phyloP scores from a whole-genome alignment of 2,113 vertebrate genomes.

The Corvus hawaiiensis region DNA sequence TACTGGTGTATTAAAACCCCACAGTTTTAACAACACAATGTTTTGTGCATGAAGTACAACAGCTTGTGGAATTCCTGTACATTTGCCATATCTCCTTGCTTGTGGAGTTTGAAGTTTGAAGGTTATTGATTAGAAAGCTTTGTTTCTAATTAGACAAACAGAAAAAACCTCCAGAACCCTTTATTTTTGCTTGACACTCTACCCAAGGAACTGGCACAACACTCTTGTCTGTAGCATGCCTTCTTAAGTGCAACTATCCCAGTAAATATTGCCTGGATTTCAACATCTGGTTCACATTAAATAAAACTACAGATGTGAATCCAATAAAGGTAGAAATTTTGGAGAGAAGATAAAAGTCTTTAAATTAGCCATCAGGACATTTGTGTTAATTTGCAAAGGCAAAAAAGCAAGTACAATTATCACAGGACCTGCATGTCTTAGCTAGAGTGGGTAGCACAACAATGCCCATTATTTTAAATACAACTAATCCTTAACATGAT shows the following conservation, averaged over 20 bases:
- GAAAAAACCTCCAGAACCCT: neutral
- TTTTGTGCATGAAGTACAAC: neutral
- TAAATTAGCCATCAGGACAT: conserved; percentile 5
- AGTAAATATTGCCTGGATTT: conserved; percentile 13
- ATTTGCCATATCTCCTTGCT: neutral
- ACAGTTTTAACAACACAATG: neutral
- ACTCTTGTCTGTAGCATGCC: neutral
- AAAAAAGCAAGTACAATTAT: neutral
- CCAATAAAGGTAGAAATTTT: conserved; percentile 24
- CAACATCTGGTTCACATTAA: conserved; percentile 44
- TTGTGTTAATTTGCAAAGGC: conserved; percentile 11
- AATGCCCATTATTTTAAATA: neutral
- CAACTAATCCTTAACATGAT: neutral
- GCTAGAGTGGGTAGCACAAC: neutral
- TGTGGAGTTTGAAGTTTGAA: neutral
- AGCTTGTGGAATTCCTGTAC: neutral
- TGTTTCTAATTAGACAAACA: neutral
- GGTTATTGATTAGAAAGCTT: neutral
- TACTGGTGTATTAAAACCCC: neutral
- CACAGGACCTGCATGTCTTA: neutral
- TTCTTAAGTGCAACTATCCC: neutral
- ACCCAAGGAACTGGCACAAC: neutral
- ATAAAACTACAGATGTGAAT: conserved; percentile 43
- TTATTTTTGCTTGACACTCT: neutral
- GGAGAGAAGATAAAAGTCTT: conserved; percentile 5